A percentile compares a stretch with the other conserved stretches of the same genome.
These are phyloP conservation scores for Trididemnum nubilum DNA, from an alignment of 23 tunicate species.

Conservation along the genomic window DNA sequence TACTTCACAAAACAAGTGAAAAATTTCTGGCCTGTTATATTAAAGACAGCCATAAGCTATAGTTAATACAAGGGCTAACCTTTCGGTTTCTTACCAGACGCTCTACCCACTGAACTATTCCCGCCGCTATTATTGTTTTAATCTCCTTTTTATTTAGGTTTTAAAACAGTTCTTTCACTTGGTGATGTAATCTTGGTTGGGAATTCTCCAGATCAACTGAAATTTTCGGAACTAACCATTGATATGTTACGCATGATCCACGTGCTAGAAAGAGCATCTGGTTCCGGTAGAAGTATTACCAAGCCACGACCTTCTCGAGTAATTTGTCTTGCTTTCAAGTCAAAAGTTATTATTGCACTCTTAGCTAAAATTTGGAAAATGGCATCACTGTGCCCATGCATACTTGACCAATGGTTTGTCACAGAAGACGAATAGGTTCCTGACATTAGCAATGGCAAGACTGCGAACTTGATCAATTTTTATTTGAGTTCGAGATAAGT, in stretches of 20 bases:
- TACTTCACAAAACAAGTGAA: background rate
- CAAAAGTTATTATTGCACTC: too few species aligned
- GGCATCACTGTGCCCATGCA: too few species aligned
- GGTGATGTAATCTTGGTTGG: conserved; percentile 90
- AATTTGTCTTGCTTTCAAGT: too few species aligned
- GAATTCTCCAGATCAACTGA: conserved; percentile 75
- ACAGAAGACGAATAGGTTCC: too few species aligned
- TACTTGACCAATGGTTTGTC: too few species aligned
- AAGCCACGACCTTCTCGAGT: background rate
- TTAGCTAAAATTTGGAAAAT: too few species aligned
- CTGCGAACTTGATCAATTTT: too few species aligned
- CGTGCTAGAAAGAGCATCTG: conserved; percentile 36
- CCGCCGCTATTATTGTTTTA: too few species aligned
- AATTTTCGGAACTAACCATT: conserved; percentile 85
- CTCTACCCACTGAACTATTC: too few species aligned
- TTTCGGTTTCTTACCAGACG: background rate
- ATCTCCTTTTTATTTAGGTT: conserved; percentile 42
- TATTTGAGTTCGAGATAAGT: too few species aligned
- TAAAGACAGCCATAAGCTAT: too few species aligned
- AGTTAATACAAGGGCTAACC: background rate
- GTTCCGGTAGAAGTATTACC: background rate
- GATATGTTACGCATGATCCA: conserved; percentile 88
- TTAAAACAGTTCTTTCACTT: conserved; percentile 56
- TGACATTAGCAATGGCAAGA: too few species aligned
- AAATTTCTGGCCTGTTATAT: background rate